These are phyloP conservation scores for Agonum fuliginosum DNA, from an alignment of 2,888 invertebrate species.

Conservation along the genomic window DNA sequence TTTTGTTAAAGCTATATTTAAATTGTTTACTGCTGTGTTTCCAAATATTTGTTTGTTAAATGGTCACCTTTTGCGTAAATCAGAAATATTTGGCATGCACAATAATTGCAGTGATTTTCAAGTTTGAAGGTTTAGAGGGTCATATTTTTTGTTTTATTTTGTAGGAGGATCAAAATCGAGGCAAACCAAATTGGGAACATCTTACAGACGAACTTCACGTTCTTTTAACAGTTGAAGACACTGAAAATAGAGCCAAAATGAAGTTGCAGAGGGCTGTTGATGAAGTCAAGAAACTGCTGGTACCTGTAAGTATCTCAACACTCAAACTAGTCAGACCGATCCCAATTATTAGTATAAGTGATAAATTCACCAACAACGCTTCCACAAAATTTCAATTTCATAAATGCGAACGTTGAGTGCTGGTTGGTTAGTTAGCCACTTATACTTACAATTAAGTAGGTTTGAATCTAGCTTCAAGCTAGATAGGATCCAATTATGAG, in stretches of 20 bases:
- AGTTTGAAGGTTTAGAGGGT: not conserved
- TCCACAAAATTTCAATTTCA: too few relatives aligned
- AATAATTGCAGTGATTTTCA: not conserved
- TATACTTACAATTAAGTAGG: too few relatives aligned
- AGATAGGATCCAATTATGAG: too few relatives aligned
- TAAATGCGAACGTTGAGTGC: too few relatives aligned
- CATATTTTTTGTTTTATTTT: slow-evolving; percentile 61
- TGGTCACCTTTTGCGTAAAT: not conserved
- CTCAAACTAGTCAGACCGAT: not conserved
- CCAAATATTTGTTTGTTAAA: slow-evolving; percentile 2
- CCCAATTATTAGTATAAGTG: not conserved
- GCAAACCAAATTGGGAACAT: slow-evolving; percentile 99
- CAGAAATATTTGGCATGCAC: not conserved
- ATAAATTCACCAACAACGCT: not conserved
- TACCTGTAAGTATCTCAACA: slow-evolving; percentile 86
- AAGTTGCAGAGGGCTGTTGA: slow-evolving; percentile 97
- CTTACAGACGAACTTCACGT: slow-evolving; percentile 99
- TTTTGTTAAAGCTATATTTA: not conserved
- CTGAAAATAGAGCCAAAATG: slow-evolving; percentile 95
- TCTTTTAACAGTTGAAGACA: slow-evolving; percentile 98
- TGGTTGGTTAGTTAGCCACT: too few relatives aligned
- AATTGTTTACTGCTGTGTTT: slow-evolving; percentile 24
- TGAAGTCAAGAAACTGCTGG: slow-evolving; percentile 97
- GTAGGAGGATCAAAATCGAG: slow-evolving; percentile 99
- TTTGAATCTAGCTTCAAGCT: too few relatives aligned